A percentile compares a stretch with the other conserved stretches of the same genome.
These are phyloP conservation scores for Himalopsyche anomala DNA, from an alignment of 2,888 invertebrate species.

Conservation along the genomic window DNA sequence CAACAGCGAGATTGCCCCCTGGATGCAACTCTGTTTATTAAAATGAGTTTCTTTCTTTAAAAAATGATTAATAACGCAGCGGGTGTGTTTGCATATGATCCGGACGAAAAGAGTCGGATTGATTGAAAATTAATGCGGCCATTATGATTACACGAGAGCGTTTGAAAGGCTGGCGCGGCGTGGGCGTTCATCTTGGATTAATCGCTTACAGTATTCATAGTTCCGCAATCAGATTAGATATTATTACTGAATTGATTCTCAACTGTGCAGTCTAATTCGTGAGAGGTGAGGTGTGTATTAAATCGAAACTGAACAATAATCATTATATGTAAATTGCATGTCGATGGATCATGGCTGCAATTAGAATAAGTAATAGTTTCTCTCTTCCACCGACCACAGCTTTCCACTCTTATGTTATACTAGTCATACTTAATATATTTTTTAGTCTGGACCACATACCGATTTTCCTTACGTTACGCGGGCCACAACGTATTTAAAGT, in stretches of 20 bases:
- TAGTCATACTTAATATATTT: too few species aligned
- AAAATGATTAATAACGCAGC: slow-evolving; percentile 29
- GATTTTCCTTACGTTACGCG: too few species aligned
- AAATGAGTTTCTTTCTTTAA: slow-evolving; percentile 18
- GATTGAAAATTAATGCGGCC: slow-evolving; percentile 20
- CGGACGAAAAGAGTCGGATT: slow-evolving; percentile 26
- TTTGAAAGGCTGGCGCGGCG: not conserved
- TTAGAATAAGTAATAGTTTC: too few species aligned
- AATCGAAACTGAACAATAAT: too few species aligned
- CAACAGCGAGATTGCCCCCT: not conserved
- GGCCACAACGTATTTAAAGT: too few species aligned
- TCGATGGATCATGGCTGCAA: too few species aligned
- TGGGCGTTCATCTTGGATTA: slow-evolving; percentile 23
- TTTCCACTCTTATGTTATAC: too few species aligned
- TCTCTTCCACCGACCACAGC: too few species aligned
- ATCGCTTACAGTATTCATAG: slow-evolving; percentile 8
- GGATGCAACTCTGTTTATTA: not conserved
- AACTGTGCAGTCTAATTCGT: not conserved
- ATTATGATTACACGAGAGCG: slow-evolving; percentile 18
- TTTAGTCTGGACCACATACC: too few species aligned
- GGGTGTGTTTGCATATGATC: slow-evolving; percentile 21
- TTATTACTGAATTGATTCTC: slow-evolving; percentile 16
- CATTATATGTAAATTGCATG: too few species aligned
- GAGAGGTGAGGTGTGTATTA: not conserved
- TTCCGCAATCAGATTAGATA: slow-evolving; percentile 29